Percentiles rank a stretch among this genome's conserved stretches.
phyloP scores from a whole-genome alignment of 2,113 vertebrate species.

The Pithys albifrons region DNA sequence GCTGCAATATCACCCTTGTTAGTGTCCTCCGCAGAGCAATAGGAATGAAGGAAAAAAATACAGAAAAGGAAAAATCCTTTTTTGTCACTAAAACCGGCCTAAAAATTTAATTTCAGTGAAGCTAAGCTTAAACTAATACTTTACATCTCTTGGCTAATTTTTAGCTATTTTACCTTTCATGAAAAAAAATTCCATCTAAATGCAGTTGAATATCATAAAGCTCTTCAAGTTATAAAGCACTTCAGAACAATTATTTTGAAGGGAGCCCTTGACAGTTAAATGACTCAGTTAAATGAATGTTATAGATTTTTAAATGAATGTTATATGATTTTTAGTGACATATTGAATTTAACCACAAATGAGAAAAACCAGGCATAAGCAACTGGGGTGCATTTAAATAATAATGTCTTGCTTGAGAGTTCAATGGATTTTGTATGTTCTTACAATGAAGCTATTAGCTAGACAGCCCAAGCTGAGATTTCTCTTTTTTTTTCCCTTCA shows the following conservation, averaged over 20 bases:
- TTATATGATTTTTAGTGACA: slow-evolving; percentile 66
- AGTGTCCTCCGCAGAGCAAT: neutral
- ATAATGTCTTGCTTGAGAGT: slow-evolving; percentile 51
- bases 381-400: slow-evolving; percentile 31
- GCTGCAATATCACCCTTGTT: neutral
- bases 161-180: slow-evolving; percentile 60
- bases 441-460: slow-evolving; percentile 28
- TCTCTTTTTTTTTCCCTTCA: neutral
- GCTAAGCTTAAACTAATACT: neutral
- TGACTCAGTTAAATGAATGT: slow-evolving; percentile 67
- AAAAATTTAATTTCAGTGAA: slow-evolving; percentile 38
- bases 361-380: slow-evolving; percentile 49
- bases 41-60: neutral
- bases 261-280: slow-evolving; percentile 65
- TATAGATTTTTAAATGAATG: slow-evolving; percentile 65
- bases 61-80: neutral
- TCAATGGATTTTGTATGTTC: slow-evolving; percentile 28
- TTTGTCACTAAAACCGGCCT: neutral
- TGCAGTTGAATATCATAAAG: slow-evolving; percentile 52
- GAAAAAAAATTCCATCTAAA: slow-evolving; percentile 55
- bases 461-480: neutral
- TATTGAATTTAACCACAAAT: slow-evolving; percentile 69
- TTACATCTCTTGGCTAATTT: slow-evolving; percentile 14
- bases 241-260: slow-evolving; percentile 71
- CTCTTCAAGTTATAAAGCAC: slow-evolving; percentile 64